Base-by-base conservation (phyloP, 1,140 invertebrate genomes). In the Fopius arisanus region DNA sequence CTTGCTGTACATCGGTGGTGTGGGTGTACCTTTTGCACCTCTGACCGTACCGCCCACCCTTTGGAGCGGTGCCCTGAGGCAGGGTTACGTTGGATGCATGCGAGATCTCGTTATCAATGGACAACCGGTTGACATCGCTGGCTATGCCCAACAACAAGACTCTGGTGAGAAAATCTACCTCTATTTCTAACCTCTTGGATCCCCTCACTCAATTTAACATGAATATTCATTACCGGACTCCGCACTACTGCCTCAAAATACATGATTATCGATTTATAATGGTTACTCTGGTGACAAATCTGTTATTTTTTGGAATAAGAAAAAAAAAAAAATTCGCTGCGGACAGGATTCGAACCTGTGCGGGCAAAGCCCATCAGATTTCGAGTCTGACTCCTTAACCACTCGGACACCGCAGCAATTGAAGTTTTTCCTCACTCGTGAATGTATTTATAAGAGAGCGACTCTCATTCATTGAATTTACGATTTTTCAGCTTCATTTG, bases 1-100 rank as follows among this genome's bases (percentile, higher is more conserved):
- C 0, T 92, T 95, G 14, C 89, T 99, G 69, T 98, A 93, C 82
- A 92, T 99, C 5, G 98, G 97, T 0, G 96, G 96, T 3, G 89
- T 96, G 7, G 95, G 95, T 0, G 90, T 93, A 0, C 90, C 92
- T 0, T 93, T 94, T 79, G 92, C 92, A 19, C 91, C 92, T 9
- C 89, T 94, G 9, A 91, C 91, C 6, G 91, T 96, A 28, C 96
- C 97, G 2, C 91, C 94, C 2, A 94, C 95, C 29, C 86, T 99
- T 40, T 99, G 97, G 97, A 95, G 96, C 3, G 96, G 94, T 0
- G 92, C 94, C 5, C 86, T 98, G 23, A 91, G 94, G 67, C 93
- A 96, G 80, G 98, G 98, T 12, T 99, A 95, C 82, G 96, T 98
- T 1, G 98, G 98, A 2, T 99, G 98, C 85, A 91, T 99, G 81